Base-by-base conservation (phyloP, 1,140 invertebrate genomes). In the Sipha flava region DNA sequence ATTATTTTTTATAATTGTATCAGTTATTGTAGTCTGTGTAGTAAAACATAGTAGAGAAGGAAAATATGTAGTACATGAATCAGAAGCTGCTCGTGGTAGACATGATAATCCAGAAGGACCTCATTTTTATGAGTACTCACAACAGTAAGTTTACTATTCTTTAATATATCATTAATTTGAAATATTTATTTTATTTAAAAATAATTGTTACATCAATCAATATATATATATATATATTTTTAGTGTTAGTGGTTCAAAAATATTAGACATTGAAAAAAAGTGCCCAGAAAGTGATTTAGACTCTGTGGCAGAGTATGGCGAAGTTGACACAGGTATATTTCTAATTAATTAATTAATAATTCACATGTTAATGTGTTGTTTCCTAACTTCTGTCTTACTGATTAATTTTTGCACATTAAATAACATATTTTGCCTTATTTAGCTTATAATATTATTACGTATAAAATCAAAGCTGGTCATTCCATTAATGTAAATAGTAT, bases 251-350 rank as follows among this genome's bases (percentile, higher is more conserved):
- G 93, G 89, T 87, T 93, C 91, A 85, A 91, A 90, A 68, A 88
- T 88, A 85, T 90, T 93, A 88, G 92, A 89, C 84, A 93, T 92
- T 86, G 91, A 92, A 85, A 93, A 94, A 85, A 89, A 90, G 3
- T 91, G 91, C 81, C 92, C 92, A 52, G 95, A 97, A 86, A 97
- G 94, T 83, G 94, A 98, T 85, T 97, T 95, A 23, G 97, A 99
- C 88, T 98, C 96, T 31, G 97, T 99, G 95, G 96, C 95, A 7
- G 97, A 98, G 86, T 98, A 98, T 86, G 96, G 95, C 64, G 97
- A 98, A 86, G 95, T 95, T 79, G 96, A 98, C 86, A 96, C 95
- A 84, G 95, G 95, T 93, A 88, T 85, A 57, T 82, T n/a, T n/a
- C n/a, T n/a, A n/a, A n/a, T n/a, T n/a, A n/a, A n/a, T n/a, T n/a